Conservation (phyloP, 2,113 vertebrate species). For the Suncus etruscus region DNA sequence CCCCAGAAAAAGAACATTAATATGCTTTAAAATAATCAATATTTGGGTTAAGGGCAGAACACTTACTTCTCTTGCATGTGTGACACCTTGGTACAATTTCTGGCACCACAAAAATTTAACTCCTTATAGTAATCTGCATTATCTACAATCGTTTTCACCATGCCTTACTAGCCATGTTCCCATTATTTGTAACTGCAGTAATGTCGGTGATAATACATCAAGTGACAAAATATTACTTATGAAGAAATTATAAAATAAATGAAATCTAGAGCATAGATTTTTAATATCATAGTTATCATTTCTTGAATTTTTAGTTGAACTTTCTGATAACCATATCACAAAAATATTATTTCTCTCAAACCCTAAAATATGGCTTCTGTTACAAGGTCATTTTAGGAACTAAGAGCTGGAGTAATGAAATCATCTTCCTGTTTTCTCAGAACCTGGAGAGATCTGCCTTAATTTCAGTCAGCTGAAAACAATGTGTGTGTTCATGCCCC, state of each 20-base stretch:
- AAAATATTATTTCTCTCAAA: not conserved
- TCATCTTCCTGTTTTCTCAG: not conserved
- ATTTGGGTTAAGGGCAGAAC: too few species aligned
- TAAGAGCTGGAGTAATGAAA: conserved; percentile 20
- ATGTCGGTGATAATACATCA: not conserved
- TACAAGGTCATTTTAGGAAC: not conserved
- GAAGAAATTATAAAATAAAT: not conserved
- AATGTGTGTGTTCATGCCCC: not conserved
- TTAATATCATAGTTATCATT: not conserved
- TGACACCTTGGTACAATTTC: too few species aligned
- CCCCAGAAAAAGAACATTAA: not conserved
- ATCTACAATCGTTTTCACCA: not conserved
- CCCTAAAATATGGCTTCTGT: not conserved
- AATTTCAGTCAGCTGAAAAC: conserved; percentile 14
- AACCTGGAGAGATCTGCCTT: conserved; percentile 39
- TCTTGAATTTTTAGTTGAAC: not conserved
- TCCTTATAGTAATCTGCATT: not conserved
- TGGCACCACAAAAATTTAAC: too few species aligned
- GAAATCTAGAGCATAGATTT: not conserved
- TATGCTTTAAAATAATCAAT: not conserved
- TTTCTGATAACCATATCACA: too few species aligned
- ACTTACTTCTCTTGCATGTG: too few species aligned
- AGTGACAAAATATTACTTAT: not conserved
- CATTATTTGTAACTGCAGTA: not conserved
- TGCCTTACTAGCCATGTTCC: not conserved